Base-by-base conservation (phyloP, 2,888 invertebrate species). In the Cerastis leucographa region DNA sequence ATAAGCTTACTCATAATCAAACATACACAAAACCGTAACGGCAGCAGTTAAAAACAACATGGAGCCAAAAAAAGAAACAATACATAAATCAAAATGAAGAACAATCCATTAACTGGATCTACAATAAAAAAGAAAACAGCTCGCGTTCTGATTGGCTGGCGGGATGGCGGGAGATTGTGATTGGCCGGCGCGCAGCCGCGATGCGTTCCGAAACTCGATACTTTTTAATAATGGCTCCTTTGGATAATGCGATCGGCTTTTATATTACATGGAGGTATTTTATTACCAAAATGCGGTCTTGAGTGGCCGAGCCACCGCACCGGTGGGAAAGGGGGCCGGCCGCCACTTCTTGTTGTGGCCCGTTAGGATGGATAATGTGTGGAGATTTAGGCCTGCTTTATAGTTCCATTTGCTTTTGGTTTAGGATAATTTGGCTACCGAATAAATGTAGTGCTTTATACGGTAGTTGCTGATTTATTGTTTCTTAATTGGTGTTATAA, bases 171-270 rank as follows among this genome's bases (percentile, higher is more conserved):
- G 90, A 89, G 91, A 87, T 83, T 91, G 89, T 89, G 89, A 96
- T 96, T 96, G 96, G 96, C 83, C 89, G 76, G 85, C 85, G 90
- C 87, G 88, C 88, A 88, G 88, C 86, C 92, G 91, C 92, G 91
- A 87, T 92, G 92, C 95, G 95, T 94, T 95, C 93, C 77, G 96
- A 94, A 96, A 96, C 93, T 92, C 93, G 96, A 96, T 96, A 96
- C 96, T 96, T 96, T 96, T 96, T 96, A 96, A 96, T 96, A 96
- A 96, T 96, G 96, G 96, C 95, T 96, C 93, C 95, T 96, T 95
- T 94, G 92, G 95, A 94, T 96, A 96, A 96, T 96, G 95, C 94
- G 96, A 96, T 95, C 95, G 94, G 91, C 94, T 94, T 94, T 94
- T 95, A 95, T 95, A 95, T 94, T 93, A 94, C 93, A 93, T 92